Percentiles rank a stretch among this genome's conserved stretches.
Conservation (phyloP, 1,140 invertebrate species). For the Meteorus sp. region DNA sequence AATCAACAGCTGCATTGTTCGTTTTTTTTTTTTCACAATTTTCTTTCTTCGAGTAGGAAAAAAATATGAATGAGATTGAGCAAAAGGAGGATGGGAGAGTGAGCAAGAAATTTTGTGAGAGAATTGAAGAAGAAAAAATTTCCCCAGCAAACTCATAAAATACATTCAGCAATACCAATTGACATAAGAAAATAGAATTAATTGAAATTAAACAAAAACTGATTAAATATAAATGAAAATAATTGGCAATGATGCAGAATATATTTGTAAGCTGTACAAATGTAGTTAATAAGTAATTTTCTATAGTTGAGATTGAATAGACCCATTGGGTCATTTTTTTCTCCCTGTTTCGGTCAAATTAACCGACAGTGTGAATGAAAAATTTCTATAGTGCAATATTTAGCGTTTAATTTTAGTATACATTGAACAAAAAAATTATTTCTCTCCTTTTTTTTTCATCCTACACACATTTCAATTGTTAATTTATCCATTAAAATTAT, state of each 20-base stretch:
- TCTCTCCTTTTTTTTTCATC: conserved; percentile 4
- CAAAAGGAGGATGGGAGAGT: too few species aligned
- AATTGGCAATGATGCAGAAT: conserved; percentile 31
- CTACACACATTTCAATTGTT: background rate
- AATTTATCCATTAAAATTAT: too few species aligned
- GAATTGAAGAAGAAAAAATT: conserved; percentile 2
- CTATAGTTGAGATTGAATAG: conserved; percentile 49
- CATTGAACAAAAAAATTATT: too few species aligned
- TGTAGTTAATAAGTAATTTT: conserved; percentile 55
- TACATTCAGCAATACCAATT: conserved; percentile 23
- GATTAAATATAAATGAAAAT: conserved; percentile 24
- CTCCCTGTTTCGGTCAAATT: conserved; percentile 17
- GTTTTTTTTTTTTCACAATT: too few species aligned
- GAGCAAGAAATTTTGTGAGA: too few species aligned
- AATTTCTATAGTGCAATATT: conserved; percentile 56
- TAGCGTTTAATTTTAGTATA: conserved; percentile 40
- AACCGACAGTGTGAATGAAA: conserved; percentile 18
- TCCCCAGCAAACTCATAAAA: too few species aligned
- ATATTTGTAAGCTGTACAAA: conserved; percentile 58
- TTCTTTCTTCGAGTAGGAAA: background rate
- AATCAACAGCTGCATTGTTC: too few species aligned
- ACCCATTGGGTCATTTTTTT: conserved; percentile 40
- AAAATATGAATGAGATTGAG: background rate
- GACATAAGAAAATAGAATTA: conserved; percentile 25
- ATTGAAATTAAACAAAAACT: conserved; percentile 7